Evolutionary conservation across 2,888 invertebrate species (phyloP).

Genomic region (Eutolmus rufibarbis): DNA sequence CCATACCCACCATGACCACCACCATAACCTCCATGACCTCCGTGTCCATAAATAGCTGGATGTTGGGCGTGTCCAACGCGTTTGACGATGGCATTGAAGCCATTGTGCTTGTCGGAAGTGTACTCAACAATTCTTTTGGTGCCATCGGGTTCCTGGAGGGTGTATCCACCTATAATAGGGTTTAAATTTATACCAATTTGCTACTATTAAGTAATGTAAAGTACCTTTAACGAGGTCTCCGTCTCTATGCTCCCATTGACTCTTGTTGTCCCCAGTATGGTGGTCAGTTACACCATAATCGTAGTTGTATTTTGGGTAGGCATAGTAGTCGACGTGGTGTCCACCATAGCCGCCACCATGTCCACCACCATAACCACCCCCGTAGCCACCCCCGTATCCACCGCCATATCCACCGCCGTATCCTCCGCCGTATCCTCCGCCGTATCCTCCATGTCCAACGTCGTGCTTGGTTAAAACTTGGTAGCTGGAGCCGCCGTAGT

Average conservation of each 20-base stretch:
- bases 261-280: conserved; percentile 64
- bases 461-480: conserved; percentile 35
- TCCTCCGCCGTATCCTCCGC: conserved; percentile 9
- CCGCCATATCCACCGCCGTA: conserved; percentile 24
- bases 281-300: conserved; percentile 64
- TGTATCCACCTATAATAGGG: conserved; percentile 57
- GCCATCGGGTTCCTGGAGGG: conserved; percentile 64
- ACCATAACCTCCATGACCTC: not conserved
- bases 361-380: conserved; percentile 17
- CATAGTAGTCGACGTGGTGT: conserved; percentile 61
- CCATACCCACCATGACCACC: conserved; percentile 28
- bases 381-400: not conserved
- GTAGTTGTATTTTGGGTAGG: conserved; percentile 63
- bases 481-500: conserved; percentile 38
- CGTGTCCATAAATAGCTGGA: conserved; percentile 52
- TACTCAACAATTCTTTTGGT: conserved; percentile 65
- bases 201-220: not conserved
- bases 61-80: conserved; percentile 62
- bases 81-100: conserved; percentile 65
- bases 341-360: conserved; percentile 31
- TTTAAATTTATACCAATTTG: not conserved
- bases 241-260: conserved; percentile 65
- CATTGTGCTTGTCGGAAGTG: conserved; percentile 64
- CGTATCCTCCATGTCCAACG: conserved; percentile 15
- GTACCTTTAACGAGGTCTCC: conserved; percentile 65